Evolutionary conservation across 2,113 vertebrate species (phyloP).

Genomic region (Daphoenositta chrysoptera): DNA sequence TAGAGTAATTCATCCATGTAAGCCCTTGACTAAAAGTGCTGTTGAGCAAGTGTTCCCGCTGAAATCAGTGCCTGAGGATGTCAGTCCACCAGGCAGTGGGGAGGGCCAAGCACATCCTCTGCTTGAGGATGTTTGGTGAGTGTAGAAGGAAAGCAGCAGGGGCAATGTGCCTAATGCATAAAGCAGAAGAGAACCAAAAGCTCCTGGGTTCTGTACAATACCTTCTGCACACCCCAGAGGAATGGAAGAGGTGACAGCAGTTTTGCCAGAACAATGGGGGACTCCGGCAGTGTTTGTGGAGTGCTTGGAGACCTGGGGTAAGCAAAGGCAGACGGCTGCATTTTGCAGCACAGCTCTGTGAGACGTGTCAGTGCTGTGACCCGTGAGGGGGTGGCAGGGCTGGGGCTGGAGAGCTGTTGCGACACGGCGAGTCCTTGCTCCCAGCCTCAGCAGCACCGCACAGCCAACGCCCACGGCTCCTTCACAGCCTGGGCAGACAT

Average conservation of each 20-base stretch:
- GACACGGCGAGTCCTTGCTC: neutral
- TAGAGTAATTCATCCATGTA: neutral
- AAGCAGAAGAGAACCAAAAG: neutral
- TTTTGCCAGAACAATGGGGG: neutral
- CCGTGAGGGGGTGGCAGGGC: neutral
- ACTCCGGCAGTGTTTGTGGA: neutral
- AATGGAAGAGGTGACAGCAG: neutral
- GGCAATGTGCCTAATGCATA: neutral
- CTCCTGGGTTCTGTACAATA: neutral
- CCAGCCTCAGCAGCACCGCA: neutral
- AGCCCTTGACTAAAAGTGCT: neutral
- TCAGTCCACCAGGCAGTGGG: neutral
- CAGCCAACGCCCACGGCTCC: neutral
- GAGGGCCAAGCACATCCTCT: neutral
- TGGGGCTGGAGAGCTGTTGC: neutral
- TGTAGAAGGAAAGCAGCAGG: neutral
- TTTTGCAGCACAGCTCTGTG: neutral
- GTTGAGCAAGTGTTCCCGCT: neutral
- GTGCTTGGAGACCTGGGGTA: neutral
- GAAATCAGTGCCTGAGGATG: neutral
- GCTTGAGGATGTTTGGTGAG: fast-evolving
- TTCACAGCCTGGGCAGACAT: neutral
- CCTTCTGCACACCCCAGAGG: neutral
- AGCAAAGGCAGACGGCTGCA: neutral
- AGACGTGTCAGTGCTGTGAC: neutral